Evolutionary conservation across 2,888 invertebrate genomes (phyloP).

Genomic region (Hyles lineata): DNA sequence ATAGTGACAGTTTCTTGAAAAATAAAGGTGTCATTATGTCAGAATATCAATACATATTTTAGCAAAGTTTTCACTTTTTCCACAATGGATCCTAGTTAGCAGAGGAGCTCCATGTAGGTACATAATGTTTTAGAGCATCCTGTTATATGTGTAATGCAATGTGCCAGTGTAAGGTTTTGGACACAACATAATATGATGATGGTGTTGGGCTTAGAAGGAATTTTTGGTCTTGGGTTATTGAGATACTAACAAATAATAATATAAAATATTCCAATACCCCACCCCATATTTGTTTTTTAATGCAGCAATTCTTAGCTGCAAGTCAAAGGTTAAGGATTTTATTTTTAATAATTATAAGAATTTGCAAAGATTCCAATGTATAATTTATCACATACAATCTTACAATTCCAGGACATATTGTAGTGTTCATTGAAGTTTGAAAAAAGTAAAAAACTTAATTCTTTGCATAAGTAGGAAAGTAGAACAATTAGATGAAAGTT

Average conservation of each 20-base stretch:
- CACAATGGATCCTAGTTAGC: not conserved
- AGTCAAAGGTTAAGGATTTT: too few species aligned
- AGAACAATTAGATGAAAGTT: slow-evolving; percentile 3
- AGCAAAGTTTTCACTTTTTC: not conserved
- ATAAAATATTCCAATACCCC: not conserved
- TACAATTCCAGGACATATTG: too few species aligned
- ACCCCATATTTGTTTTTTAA: not conserved
- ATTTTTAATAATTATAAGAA: too few species aligned
- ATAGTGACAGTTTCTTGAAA: slow-evolving; percentile 18
- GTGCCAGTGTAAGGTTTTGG: too few species aligned
- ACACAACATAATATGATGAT: too few species aligned
- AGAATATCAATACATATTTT: not conserved
- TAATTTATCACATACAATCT: too few species aligned
- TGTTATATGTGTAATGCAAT: not conserved
- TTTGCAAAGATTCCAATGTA: too few species aligned
- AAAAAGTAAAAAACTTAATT: too few species aligned
- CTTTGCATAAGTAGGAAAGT: not conserved
- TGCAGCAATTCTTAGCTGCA: not conserved
- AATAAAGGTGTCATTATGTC: slow-evolving; percentile 20
- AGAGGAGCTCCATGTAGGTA: not conserved
- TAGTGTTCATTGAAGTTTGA: too few species aligned
- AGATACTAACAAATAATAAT: not conserved
- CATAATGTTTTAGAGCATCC: not conserved
- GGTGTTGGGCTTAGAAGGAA: too few species aligned
- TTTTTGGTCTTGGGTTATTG: too few species aligned